Evolutionary conservation across 2,113 vertebrate species (phyloP).

Genomic region (Neodon shergylaensis): DNA sequence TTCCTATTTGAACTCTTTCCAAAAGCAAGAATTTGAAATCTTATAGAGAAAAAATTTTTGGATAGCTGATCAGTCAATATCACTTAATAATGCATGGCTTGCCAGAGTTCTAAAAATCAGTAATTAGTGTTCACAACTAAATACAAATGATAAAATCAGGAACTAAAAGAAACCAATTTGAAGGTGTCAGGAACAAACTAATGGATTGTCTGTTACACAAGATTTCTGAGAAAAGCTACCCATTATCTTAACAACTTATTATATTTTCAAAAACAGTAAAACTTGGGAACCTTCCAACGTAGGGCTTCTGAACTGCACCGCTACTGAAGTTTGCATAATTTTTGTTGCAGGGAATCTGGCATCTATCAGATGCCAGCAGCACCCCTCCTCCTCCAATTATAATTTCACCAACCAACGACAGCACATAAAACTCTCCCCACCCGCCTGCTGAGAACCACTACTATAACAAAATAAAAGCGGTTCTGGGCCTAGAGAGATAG

Average conservation of each 20-base stretch:
- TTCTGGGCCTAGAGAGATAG: not conserved
- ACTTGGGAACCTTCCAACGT: not conserved
- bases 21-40: slow-evolving; percentile 34
- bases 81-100: slow-evolving; percentile 14
- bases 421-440: not conserved
- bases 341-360: not conserved
- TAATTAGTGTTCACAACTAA: slow-evolving; percentile 1
- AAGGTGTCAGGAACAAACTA: too few species aligned
- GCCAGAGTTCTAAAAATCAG: slow-evolving; percentile 46
- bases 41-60: slow-evolving; percentile 27
- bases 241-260: not conserved
- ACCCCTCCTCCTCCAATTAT: not conserved
- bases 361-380: not conserved
- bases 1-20: not conserved
- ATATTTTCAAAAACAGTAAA: slow-evolving; percentile 48
- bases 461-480: not conserved
- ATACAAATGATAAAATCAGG: slow-evolving; percentile 44
- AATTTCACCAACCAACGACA: not conserved
- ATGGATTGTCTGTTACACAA: not conserved
- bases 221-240: slow-evolving; percentile 39
- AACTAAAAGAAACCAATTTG: not conserved
- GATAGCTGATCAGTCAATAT: not conserved
- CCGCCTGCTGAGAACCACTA: not conserved
- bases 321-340: not conserved
- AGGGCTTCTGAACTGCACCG: not conserved